Evolutionary conservation across 2,113 vertebrate genomes (phyloP), one percentile per base, ranked within the genome.

Genomic region (Seriola aureovittata): DNA sequence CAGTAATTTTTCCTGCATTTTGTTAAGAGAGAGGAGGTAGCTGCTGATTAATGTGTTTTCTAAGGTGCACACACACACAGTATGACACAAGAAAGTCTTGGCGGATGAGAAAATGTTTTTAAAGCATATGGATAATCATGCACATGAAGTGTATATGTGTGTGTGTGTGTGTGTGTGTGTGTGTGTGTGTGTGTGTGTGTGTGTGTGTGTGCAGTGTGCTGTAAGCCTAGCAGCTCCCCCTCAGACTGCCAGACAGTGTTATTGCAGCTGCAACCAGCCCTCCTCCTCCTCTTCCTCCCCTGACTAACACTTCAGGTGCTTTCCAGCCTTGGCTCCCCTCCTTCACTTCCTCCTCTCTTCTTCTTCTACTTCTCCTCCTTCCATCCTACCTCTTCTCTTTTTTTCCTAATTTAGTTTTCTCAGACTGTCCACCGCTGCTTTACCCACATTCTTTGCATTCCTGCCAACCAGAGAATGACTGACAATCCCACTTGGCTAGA

Each of bases 271-370:
- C 73, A 6, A 38, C 54, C 40, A 50, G 25, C 82, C 71, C 75
- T 78, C 82, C 88, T 81, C 80, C 84, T 78, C 84, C 14, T 85
- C 81, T 29, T 75, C 80, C 55, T 86, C 74, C 60, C 82, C 88
- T 87, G 86, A 92, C 88, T 92, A 80, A 91, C 84, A 81, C 84
- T 84, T 92, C 89, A 93, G 91, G 89, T 94, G 90, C 91, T 92
- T 90, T 93, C 89, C 88, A 89, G 80, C 50, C 68, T 80, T 4
- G 3, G 12, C 71, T 81, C 81, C 81, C 71, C 66, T 80, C 36
- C 59, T 81, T 25, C 9, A 75, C 85, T 84, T 89, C 83, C 72
- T 75, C 55, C 36, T 78, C 55, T 75, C 62, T 14, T 25, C 78
- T 38, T 64, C 78, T 38, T 67, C 78, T 58, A 52, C 25, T 70